phyloP scores from a whole-genome alignment of 2,113 vertebrate species.

The Passer montanus region DNA sequence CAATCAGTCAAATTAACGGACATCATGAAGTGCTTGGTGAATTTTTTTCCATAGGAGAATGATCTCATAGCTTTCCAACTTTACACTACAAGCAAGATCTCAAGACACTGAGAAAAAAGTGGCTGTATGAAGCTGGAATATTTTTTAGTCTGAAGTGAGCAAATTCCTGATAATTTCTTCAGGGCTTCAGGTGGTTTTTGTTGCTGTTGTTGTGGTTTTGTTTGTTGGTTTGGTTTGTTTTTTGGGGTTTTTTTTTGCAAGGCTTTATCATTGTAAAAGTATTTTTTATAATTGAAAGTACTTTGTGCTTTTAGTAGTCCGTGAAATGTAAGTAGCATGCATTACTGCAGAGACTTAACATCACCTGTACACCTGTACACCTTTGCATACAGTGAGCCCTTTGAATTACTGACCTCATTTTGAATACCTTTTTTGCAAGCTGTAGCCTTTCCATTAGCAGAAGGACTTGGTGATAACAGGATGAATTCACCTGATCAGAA shows the following conservation, averaged over 20 bases:
- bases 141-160: neutral
- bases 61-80: neutral
- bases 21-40: neutral
- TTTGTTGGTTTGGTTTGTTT: neutral
- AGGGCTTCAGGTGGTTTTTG: neutral
- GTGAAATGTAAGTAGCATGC: neutral
- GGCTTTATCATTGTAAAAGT: neutral
- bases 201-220: neutral
- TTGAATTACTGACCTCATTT: neutral
- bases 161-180: neutral
- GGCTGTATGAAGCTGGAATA: neutral
- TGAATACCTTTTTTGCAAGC: neutral
- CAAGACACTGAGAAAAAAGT: neutral
- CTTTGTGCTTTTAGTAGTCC: neutral
- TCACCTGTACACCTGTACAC: neutral
- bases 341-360: neutral
- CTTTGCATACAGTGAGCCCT: neutral
- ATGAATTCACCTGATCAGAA: neutral
- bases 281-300: neutral
- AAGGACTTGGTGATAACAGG: neutral
- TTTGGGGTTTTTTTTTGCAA: neutral
- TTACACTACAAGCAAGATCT: neutral
- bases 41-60: neutral
- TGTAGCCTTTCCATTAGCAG: neutral
- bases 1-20: slow-evolving; percentile 38